Evolutionary conservation across 2,888 invertebrate species (phyloP).

Genomic region (Nomada hirtipes): DNA sequence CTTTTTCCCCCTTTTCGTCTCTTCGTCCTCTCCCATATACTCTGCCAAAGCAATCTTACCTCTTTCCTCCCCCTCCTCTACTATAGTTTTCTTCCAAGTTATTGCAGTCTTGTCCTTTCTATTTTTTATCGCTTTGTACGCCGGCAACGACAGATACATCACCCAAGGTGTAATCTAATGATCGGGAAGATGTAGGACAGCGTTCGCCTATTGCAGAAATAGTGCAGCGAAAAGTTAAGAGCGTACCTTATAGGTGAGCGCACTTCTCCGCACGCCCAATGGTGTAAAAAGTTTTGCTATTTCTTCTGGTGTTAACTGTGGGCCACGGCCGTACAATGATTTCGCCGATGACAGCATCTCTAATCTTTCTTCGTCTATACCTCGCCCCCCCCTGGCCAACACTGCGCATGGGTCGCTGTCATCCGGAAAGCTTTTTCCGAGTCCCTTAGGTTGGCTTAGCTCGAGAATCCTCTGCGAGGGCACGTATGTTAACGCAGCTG

Average conservation of each 20-base stretch:
- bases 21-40: constrained; percentile 26
- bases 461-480: constrained; percentile 63
- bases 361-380: constrained; percentile 24
- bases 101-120: constrained; percentile 63
- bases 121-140: constrained; percentile 68
- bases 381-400: constrained; percentile 7
- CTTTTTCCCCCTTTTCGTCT: neutral
- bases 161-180: constrained; percentile 73
- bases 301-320: constrained; percentile 67
- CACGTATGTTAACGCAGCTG: constrained; percentile 69
- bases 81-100: constrained; percentile 64
- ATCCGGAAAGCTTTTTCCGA: constrained; percentile 29
- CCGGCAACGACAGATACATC: constrained; percentile 70
- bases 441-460: constrained; percentile 64
- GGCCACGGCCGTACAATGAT: constrained; percentile 61
- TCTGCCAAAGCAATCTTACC: constrained; percentile 66
- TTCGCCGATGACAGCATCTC: constrained; percentile 44
- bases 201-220: neutral
- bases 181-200: too few species aligned
- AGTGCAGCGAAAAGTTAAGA: neutral
- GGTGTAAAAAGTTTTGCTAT: constrained; percentile 66
- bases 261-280: constrained; percentile 64
- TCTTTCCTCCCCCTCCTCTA: constrained; percentile 61
- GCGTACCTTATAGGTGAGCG: constrained; percentile 68
- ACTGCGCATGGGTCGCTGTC: constrained; percentile 47